phyloP scores from a whole-genome alignment of 2,113 vertebrate species.

The Carassius auratus region DNA sequence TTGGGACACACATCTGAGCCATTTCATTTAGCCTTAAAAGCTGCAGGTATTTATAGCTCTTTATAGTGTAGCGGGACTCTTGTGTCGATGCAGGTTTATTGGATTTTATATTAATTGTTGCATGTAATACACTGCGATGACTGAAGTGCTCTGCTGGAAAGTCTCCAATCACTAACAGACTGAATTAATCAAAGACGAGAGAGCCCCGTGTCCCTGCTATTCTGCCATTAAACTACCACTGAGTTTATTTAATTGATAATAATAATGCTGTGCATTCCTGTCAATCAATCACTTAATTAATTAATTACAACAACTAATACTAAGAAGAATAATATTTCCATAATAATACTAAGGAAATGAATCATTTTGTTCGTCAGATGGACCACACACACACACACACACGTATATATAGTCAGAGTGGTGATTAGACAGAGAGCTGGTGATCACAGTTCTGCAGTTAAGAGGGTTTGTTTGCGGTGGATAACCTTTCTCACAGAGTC shows the following conservation, averaged over 20 bases:
- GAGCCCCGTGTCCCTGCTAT: slow-evolving; percentile 74
- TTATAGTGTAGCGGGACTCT: slow-evolving; percentile 54
- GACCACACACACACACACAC: not conserved
- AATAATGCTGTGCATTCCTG: too few relatives aligned
- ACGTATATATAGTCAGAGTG: not conserved
- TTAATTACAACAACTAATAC: too few relatives aligned
- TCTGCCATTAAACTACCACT: slow-evolving; percentile 10
- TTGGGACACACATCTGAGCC: not conserved
- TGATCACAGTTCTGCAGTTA: not conserved
- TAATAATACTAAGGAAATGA: too few relatives aligned
- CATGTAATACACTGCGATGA: slow-evolving; percentile 79
- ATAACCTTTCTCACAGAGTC: slow-evolving; percentile 11
- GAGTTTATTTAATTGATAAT: too few relatives aligned
- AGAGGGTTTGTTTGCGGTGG: slow-evolving; percentile 4
- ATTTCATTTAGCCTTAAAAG: slow-evolving; percentile 53
- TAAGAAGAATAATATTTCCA: too few relatives aligned
- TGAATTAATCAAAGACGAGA: slow-evolving; percentile 83
- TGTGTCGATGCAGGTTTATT: slow-evolving; percentile 61
- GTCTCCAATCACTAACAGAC: slow-evolving; percentile 81
- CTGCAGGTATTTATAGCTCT: slow-evolving; percentile 56
- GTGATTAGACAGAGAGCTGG: not conserved
- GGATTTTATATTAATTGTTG: slow-evolving; percentile 78
- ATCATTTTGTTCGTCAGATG: too few relatives aligned
- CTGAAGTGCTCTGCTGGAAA: slow-evolving; percentile 83
- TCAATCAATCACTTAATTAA: too few relatives aligned